These are phyloP conservation scores for Eupeodes luniger DNA, from an alignment of 2,888 invertebrate genomes.

Conservation along the genomic window DNA sequence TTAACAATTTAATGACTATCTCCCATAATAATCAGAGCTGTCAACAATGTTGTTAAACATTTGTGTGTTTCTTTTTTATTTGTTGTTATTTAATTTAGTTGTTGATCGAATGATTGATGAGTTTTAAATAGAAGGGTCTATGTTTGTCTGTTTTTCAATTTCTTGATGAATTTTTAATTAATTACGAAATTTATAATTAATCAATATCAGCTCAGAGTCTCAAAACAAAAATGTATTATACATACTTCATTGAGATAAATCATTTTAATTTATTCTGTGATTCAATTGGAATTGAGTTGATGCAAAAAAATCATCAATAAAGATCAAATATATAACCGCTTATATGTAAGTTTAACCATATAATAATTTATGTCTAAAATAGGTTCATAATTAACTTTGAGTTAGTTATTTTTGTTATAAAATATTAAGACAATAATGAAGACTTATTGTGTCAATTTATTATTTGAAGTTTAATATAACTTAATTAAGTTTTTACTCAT, in stretches of 20 bases:
- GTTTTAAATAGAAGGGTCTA: background rate
- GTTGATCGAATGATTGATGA: constrained; percentile 28
- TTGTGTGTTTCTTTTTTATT: background rate
- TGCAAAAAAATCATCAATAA: constrained; percentile 14
- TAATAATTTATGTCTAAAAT: background rate
- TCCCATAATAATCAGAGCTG: constrained; percentile 5
- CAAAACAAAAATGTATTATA: background rate
- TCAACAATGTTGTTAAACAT: constrained; percentile 18
- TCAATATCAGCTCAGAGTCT: background rate
- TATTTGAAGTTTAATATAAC: constrained; percentile 1
- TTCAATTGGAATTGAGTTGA: constrained; percentile 17
- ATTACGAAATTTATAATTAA: constrained; percentile 18
- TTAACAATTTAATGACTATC: background rate
- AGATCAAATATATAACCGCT: background rate
- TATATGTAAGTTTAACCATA: background rate
- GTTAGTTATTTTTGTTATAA: background rate
- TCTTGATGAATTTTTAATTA: constrained; percentile 1
- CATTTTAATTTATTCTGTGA: constrained; percentile 22
- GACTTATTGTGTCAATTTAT: background rate
- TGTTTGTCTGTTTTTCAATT: background rate
- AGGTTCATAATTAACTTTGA: background rate
- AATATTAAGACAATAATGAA: background rate
- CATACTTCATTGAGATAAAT: constrained; percentile 2
- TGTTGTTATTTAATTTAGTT: background rate
- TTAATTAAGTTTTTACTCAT: constrained; percentile 28